Base-by-base conservation (phyloP, 2,113 vertebrate genomes). In the Scatophagus argus region DNA sequence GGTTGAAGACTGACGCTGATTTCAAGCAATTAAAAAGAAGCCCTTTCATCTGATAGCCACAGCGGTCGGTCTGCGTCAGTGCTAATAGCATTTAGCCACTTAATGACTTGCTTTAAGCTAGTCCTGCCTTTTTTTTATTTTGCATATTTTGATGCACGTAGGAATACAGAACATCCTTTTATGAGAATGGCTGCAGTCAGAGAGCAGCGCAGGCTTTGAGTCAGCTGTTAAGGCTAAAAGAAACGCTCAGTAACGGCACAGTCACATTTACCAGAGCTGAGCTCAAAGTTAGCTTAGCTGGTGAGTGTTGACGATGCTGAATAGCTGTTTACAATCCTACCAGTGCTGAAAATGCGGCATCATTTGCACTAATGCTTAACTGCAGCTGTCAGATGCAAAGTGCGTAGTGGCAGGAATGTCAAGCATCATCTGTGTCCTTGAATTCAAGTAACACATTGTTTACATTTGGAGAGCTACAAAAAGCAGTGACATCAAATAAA, bases 281-380 rank as follows among this genome's bases (percentile, higher is more conserved):
- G 39, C 21, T 74, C 56, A 60, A 41, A 4, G 76, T 73, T 83
- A 83, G 77, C 84, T 82, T 69, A 86, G 64, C 58, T 46, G 61
- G 43, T 65, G 49, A 65, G 29, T 31, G 73, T 46, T 63, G 41
- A 44, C 61, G 47, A 5, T 34, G 64, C 56, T 11, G 19, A 81
- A 58, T 54, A 70, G 5, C 69, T 76, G 62, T 68, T 76, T 66
- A 74, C 44, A 60, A 34, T 74, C 39, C 34, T 23, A 9, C 27
- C 16, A 0, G 54, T 54, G 44, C 68, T 62, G 51, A 63, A 79
- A 78, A 73, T 58, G 68, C 58, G 10, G 27, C 47, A 69, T 79
- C 83, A 59, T 74, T 78, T 65, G 56, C 49, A 62, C 39, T 32
- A 19, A 74, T 46, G 46, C 32, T 59, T 54, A 79, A 60, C 31